A percentile compares a stretch with the other conserved stretches of the same genome.
Conservation (phyloP, 2,113 vertebrate genomes). For the Lophotis ruficrista region DNA sequence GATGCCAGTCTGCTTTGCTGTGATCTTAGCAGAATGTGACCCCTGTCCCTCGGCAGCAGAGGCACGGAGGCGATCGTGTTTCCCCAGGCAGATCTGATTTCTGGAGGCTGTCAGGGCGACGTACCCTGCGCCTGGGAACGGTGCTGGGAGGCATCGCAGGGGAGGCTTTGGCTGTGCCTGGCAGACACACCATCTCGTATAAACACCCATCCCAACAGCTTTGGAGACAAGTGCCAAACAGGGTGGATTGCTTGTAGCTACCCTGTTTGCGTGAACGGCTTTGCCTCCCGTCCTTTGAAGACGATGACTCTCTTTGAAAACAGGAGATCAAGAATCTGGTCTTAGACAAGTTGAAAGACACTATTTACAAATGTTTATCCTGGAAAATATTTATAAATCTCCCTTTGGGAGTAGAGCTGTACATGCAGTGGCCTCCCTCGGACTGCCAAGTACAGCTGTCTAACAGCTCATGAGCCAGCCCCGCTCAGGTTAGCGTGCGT, state of each 20-base stretch:
- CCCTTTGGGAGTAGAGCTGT: background rate
- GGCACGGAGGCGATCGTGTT: background rate
- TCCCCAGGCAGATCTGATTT: background rate
- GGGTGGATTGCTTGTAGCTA: background rate
- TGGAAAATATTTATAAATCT: constrained; percentile 4
- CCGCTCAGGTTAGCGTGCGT: background rate
- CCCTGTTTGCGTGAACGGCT: background rate
- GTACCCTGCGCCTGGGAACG: background rate
- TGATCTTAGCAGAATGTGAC: constrained; percentile 34
- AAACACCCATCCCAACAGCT: background rate
- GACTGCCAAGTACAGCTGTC: background rate
- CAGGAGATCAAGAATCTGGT: background rate
- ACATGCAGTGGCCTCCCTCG: background rate
- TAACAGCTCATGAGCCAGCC: background rate
- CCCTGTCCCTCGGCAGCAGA: constrained; percentile 8
- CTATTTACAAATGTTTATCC: constrained; percentile 39
- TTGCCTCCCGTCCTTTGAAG: constrained; percentile 11
- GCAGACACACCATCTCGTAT: background rate
- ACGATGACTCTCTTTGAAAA: background rate
- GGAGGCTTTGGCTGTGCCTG: background rate
- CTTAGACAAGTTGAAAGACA: background rate
- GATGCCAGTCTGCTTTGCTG: constrained; percentile 13
- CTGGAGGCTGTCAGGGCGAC: background rate
- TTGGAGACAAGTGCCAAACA: background rate
- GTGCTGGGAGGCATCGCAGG: background rate